Evolutionary conservation across 2,888 invertebrate genomes (phyloP).

Genomic region (Silvanus unidentatus): DNA sequence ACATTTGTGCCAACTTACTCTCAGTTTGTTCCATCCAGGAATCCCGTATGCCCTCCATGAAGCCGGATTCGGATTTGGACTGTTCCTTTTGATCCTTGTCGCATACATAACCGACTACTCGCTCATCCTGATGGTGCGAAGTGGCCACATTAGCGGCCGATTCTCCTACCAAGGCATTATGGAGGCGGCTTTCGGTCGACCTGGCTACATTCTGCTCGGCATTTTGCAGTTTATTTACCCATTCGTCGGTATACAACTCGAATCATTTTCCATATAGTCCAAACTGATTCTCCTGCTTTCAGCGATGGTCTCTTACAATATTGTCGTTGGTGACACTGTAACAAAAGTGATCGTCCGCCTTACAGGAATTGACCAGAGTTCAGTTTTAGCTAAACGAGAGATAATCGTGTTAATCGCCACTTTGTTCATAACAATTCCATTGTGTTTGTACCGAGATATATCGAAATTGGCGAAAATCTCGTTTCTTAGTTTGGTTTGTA

Average conservation of each 20-base stretch:
- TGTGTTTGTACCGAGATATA: slow-evolving; percentile 74
- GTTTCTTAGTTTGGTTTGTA: slow-evolving; percentile 63
- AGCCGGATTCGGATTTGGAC: slow-evolving; percentile 73
- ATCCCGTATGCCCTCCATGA: slow-evolving; percentile 77
- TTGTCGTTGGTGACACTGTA: slow-evolving; percentile 79
- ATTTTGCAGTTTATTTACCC: slow-evolving; percentile 77
- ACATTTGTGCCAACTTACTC: slow-evolving; percentile 2
- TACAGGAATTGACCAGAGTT: slow-evolving; percentile 52
- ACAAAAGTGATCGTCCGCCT: slow-evolving; percentile 74
- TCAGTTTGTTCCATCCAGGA: slow-evolving; percentile 39
- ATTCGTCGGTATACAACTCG: slow-evolving; percentile 64
- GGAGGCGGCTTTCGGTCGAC: slow-evolving; percentile 72
- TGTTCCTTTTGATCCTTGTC: slow-evolving; percentile 62
- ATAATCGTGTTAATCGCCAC: slow-evolving; percentile 68
- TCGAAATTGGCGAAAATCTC: slow-evolving; percentile 64
- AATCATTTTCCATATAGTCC: neutral
- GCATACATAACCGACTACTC: slow-evolving; percentile 78
- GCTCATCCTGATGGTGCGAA: slow-evolving; percentile 67
- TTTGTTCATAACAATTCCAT: slow-evolving; percentile 66
- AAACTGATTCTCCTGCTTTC: slow-evolving; percentile 19
- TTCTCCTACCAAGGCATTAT: slow-evolving; percentile 74
- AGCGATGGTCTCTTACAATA: slow-evolving; percentile 86
- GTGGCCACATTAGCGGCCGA: slow-evolving; percentile 69
- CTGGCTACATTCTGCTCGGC: slow-evolving; percentile 71
- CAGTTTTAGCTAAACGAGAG: slow-evolving; percentile 57